phyloP scores from a whole-genome alignment of 2,888 invertebrate species.

The Caenorhabditis becei region DNA sequence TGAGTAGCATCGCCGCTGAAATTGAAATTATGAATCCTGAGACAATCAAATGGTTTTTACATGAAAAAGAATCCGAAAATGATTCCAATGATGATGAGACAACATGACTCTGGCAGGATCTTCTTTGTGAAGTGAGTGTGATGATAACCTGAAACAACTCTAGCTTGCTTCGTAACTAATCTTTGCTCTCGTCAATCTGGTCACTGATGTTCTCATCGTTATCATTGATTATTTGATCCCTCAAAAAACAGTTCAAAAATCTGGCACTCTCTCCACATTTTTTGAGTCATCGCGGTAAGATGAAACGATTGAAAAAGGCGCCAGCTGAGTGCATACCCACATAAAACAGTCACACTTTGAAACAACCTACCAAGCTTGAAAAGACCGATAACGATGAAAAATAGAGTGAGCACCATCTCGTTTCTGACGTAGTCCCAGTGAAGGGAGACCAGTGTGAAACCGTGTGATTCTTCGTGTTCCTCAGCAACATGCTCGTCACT shows the following conservation, averaged over 20 bases:
- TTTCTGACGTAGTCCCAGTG: conserved; percentile 81
- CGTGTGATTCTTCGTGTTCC: conserved; percentile 19
- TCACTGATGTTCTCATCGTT: neutral
- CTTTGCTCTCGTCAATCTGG: neutral
- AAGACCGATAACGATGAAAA: conserved; percentile 84
- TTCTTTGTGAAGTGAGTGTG: conserved; percentile 70
- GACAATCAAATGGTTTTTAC: conserved; percentile 78
- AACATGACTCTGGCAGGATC: conserved; percentile 82
- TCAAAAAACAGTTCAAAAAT: conserved; percentile 51
- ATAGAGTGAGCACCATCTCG: conserved; percentile 83
- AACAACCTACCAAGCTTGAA: conserved; percentile 83
- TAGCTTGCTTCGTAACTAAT: neutral
- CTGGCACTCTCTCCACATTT: conserved; percentile 10
- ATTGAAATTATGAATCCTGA: neutral
- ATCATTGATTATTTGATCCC: conserved; percentile 46
- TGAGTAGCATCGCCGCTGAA: conserved; percentile 69
- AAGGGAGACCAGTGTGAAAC: conserved; percentile 69
- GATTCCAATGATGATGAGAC: conserved; percentile 84
- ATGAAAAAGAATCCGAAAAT: conserved; percentile 83
- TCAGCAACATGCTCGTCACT: conserved; percentile 19
- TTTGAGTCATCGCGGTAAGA: conserved; percentile 56
- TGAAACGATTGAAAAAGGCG: conserved; percentile 34
- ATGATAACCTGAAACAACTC: conserved; percentile 72
- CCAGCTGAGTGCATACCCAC: conserved; percentile 54
- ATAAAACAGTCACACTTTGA: conserved; percentile 22